Percentiles rank a stretch among this genome's conserved stretches.
Conservation (phyloP, 1,140 invertebrate genomes). For the Schlechtendalia chinensis region DNA sequence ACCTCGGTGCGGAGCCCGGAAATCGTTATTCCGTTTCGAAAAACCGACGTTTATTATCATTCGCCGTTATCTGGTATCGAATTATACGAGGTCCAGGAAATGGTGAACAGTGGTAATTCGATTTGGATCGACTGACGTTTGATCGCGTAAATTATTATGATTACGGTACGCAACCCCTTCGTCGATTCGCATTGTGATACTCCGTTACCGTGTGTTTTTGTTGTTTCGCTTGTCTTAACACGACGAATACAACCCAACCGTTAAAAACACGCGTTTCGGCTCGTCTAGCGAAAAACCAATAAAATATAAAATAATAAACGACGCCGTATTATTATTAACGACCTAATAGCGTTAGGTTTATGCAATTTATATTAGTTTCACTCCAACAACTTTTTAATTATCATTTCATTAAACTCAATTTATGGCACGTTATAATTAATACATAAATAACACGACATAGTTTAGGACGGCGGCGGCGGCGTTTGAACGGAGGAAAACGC, state of each 20-base stretch:
- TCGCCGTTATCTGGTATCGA: not conserved
- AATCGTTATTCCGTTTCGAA: not conserved
- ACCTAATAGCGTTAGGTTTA: not conserved
- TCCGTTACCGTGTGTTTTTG: no score
- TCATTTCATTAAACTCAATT: conserved; percentile 9
- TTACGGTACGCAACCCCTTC: no score
- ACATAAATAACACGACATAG: not conserved
- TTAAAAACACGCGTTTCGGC: not conserved
- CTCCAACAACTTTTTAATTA: conserved; percentile 23
- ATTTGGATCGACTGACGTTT: no score
- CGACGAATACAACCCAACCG: no score
- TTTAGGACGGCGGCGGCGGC: not conserved
- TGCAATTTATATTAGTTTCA: conserved; percentile 36
- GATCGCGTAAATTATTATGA: no score
- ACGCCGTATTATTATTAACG: conserved; percentile 6
- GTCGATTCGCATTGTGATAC: no score
- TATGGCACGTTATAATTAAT: conserved; percentile 19
- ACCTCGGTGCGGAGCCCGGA: not conserved
- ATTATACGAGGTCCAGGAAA: no score
- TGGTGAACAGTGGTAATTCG: no score
- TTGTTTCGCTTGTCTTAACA: no score
- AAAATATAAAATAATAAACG: no score
- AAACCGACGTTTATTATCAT: not conserved
- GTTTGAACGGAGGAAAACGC: not conserved
- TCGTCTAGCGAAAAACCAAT: no score